Conservation (phyloP, 2,888 invertebrate species). For the Eucriotettix oculatus region DNA sequence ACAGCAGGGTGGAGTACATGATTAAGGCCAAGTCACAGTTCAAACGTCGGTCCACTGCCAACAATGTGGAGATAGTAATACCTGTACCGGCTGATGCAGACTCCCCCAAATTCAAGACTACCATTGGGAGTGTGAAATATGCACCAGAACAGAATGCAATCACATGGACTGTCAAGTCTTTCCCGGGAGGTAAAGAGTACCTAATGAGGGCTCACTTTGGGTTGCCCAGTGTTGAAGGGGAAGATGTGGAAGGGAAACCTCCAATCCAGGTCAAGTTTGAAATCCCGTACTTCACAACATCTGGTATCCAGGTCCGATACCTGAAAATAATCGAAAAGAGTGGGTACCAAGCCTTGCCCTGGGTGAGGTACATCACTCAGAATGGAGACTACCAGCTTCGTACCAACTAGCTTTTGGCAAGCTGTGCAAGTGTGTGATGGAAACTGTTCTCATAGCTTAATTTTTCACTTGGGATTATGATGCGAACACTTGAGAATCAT, state of each 20-base stretch:
- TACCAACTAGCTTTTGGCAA: conserved; percentile 46
- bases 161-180: conserved; percentile 94
- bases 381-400: conserved; percentile 97
- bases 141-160: conserved; percentile 93
- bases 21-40: conserved; percentile 98
- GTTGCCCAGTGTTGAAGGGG: conserved; percentile 85
- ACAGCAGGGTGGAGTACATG: conserved; percentile 97
- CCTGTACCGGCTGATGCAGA: conserved; percentile 95
- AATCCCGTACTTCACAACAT: conserved; percentile 97
- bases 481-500: too few relatives aligned
- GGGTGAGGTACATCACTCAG: conserved; percentile 99
- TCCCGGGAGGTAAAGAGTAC: conserved; percentile 96
- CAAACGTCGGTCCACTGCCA: conserved; percentile 91
- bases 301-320: conserved; percentile 93
- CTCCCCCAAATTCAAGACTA: conserved; percentile 95
- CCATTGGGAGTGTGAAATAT: conserved; percentile 92
- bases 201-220: conserved; percentile 97
- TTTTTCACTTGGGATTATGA: too few relatives aligned
- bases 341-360: conserved; percentile 95
- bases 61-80: conserved; percentile 95
- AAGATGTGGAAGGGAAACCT: conserved; percentile 88
- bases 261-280: conserved; percentile 98
- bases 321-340: conserved; percentile 98
- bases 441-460: too few relatives aligned
- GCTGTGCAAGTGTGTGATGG: too few relatives aligned